Conservation (phyloP, 2,888 invertebrate genomes). For the Drosophila fungiperda region DNA sequence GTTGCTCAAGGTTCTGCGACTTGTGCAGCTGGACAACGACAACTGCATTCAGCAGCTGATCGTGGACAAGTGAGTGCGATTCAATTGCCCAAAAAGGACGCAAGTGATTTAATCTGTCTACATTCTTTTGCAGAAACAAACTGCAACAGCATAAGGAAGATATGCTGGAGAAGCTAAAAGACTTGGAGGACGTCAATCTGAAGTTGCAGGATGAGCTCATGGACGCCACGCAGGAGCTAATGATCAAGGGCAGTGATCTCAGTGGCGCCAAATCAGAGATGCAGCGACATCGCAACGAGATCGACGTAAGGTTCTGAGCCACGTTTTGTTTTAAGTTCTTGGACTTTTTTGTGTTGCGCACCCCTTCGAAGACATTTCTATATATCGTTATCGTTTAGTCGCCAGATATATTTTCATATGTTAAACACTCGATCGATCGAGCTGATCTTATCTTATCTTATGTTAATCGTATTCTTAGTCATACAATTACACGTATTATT, state of each 20-base stretch:
- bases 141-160: slow-evolving; percentile 85
- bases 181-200: slow-evolving; percentile 86
- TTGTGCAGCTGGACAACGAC: slow-evolving; percentile 90
- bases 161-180: slow-evolving; percentile 86
- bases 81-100: no score
- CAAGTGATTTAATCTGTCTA: neutral
- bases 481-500: slow-evolving; percentile 54
- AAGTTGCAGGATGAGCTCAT: slow-evolving; percentile 86
- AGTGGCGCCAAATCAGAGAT: slow-evolving; percentile 86
- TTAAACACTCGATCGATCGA: slow-evolving; percentile 45
- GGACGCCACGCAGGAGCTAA: slow-evolving; percentile 86
- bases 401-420: slow-evolving; percentile 70
- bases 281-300: slow-evolving; percentile 87
- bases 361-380: slow-evolving; percentile 77
- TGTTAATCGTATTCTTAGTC: slow-evolving; percentile 62
- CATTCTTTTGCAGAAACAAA: slow-evolving; percentile 79
- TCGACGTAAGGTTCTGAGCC: slow-evolving; percentile 86
- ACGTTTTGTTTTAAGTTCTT: slow-evolving; percentile 23
- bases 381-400: slow-evolving; percentile 65
- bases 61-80: slow-evolving; percentile 87
- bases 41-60: slow-evolving; percentile 89
- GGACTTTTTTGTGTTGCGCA: slow-evolving; percentile 57
- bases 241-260: slow-evolving; percentile 86
- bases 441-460: slow-evolving; percentile 59
- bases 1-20: slow-evolving; percentile 89